Percentiles rank a stretch among this genome's conserved stretches.
Conservation (phyloP, 2,888 invertebrate species). For the Andrena trimmerana region DNA sequence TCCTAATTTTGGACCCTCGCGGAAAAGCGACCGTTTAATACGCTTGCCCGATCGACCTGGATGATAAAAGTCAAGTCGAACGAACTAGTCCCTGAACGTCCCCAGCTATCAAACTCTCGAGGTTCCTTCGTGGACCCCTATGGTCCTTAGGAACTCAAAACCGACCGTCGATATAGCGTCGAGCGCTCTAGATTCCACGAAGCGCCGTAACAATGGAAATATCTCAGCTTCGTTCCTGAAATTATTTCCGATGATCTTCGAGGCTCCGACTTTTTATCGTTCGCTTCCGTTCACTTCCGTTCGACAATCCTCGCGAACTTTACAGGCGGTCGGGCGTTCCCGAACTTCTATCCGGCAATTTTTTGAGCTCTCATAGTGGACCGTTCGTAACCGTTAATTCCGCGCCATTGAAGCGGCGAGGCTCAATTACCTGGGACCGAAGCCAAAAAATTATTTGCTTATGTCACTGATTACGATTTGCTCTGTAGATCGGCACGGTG, state of each 20-base stretch:
- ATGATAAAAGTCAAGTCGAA: conserved; percentile 43
- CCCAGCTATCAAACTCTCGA: not conserved
- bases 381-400: conserved; percentile 23
- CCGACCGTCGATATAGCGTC: conserved; percentile 5
- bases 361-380: not conserved
- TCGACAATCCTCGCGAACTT: not conserved
- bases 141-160: conserved; percentile 19
- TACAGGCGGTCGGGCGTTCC: not conserved
- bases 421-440: conserved; percentile 2
- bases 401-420: not conserved
- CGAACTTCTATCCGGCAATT: not conserved
- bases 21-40: not conserved
- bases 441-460: not conserved
- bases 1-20: conserved; percentile 19
- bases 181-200: conserved; percentile 12
- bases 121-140: not conserved
- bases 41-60: conserved; percentile 11
- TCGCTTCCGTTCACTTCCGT: not conserved
- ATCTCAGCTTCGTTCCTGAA: conserved; percentile 19
- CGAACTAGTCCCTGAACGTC: conserved; percentile 7
- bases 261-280: not conserved
- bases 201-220: conserved; percentile 36
- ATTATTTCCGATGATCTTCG: conserved; percentile 38
- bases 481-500: not conserved
- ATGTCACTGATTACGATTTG: conserved; percentile 4